Conservation (phyloP, 2,113 vertebrate species). For the Podilymbus podiceps region DNA sequence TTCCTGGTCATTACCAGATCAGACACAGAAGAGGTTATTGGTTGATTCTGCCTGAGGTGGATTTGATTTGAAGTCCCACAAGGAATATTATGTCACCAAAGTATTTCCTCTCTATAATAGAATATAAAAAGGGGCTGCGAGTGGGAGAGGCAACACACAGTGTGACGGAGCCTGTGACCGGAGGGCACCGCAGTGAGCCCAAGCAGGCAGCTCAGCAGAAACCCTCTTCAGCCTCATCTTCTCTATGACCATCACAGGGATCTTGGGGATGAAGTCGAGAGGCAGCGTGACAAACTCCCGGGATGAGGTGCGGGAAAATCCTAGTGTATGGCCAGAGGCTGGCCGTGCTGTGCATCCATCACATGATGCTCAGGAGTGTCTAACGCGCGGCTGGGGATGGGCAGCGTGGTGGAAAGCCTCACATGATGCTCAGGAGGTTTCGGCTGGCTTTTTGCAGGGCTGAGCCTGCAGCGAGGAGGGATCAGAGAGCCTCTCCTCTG, state of each 20-base stretch:
- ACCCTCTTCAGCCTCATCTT: neutral
- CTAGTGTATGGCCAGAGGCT: neutral
- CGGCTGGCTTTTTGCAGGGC: neutral
- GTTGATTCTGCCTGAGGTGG: neutral
- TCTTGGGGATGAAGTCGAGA: neutral
- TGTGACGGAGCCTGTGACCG: neutral
- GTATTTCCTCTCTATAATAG: slow-evolving; percentile 15
- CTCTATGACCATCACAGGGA: neutral
- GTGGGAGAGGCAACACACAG: neutral
- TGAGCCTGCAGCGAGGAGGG: neutral
- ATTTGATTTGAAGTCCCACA: slow-evolving; percentile 30
- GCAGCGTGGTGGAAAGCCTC: slow-evolving; percentile 14
- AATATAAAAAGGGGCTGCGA: neutral
- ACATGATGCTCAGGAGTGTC: slow-evolving; percentile 39
- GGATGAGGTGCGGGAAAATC: slow-evolving; percentile 16
- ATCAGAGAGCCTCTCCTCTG: neutral
- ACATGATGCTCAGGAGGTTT: slow-evolving; percentile 56
- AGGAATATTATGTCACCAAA: slow-evolving; percentile 14
- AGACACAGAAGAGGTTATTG: neutral
- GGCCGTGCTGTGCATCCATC: neutral
- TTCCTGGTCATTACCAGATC: slow-evolving; percentile 12
- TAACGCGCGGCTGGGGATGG: neutral
- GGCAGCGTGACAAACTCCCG: neutral
- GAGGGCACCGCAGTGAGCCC: neutral
- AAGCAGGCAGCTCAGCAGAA: neutral